Base-by-base conservation (phyloP, 2,113 vertebrate species). In the Tachysurus fulvidraco region DNA sequence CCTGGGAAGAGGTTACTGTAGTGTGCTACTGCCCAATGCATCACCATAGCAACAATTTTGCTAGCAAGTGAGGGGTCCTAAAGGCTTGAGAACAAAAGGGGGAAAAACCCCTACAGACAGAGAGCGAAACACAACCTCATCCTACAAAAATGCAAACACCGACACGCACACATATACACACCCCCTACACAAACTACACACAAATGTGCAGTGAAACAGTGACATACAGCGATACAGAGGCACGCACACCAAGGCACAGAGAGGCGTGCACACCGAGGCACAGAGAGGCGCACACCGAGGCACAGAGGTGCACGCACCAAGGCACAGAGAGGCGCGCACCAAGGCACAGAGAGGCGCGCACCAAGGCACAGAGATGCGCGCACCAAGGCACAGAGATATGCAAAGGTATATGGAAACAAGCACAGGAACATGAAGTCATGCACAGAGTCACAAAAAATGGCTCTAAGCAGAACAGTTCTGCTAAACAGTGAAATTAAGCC, bases 31-130 rank as follows among this genome's bases (percentile, higher is more conserved):
- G 76, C 88, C 87, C 79, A 84, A 91, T 55, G 6, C 8, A 65
- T 89, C 80, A 89, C 92, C 89, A 94, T 93, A 91, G 86, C 89
- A 92, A 93, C 90, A 62, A 87, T 89, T 91, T 89, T 89, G 88
- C 92, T 89, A 91, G 88, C 83, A 84, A n/a, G 81, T 13, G 30
- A 90, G 89, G 92, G 91, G 90, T 91, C 85, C 78, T 28, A 36
- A 81, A 81, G 25, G 30, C 46, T 87, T 77, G 67, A 87, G 83
- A 74, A 83, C 69, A 25, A 52, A 59, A 79, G 41, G 36, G 59
- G 60, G 50, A 60, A 71, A 65, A 69, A 36, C 1, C 16, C 67
- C 30, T 71, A 19, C 30, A 71, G 5, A 41, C 11, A 25, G 52
- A 65, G 41, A 78, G 52, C 67, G 50, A 83, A 28, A 77, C 30